Conservation (phyloP, 2,888 invertebrate genomes). For the Minunthozetes semirufus region DNA sequence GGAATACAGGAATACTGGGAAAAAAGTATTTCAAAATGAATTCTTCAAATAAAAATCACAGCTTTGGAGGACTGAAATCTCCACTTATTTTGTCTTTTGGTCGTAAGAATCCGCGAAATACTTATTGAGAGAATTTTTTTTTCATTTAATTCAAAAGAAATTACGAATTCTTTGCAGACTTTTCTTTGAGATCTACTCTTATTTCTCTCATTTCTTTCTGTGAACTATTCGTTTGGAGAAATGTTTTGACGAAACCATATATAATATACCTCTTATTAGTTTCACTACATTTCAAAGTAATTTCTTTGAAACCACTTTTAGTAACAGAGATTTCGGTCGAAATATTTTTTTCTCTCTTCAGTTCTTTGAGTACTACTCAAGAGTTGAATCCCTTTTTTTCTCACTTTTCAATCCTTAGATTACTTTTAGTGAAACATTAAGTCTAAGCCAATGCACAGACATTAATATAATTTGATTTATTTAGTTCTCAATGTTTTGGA, state of each 20-base stretch:
- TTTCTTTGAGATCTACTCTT: not conserved
- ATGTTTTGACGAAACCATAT: no score
- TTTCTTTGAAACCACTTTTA: no score
- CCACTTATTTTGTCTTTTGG: not conserved
- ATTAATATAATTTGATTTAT: conserved; percentile 26
- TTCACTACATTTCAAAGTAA: not conserved
- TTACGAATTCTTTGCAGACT: not conserved
- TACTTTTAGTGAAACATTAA: conserved; percentile 4
- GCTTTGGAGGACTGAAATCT: not conserved
- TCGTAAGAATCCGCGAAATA: not conserved
- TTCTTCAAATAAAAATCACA: no score
- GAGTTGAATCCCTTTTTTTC: not conserved
- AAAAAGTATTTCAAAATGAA: no score
- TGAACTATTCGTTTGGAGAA: not conserved
- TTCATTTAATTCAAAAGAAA: not conserved
- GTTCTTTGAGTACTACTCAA: not conserved
- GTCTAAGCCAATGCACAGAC: conserved; percentile 9
- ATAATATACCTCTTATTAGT: not conserved
- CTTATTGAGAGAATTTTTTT: not conserved
- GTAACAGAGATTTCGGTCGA: not conserved
- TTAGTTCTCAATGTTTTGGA: conserved; percentile 17
- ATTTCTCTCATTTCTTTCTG: no score
- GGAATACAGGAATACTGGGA: no score
- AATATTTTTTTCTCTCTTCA: not conserved
- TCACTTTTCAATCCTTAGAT: conserved; percentile 8